Base-by-base conservation (phyloP, 2,888 invertebrate species). In the Thera obeliscata region DNA sequence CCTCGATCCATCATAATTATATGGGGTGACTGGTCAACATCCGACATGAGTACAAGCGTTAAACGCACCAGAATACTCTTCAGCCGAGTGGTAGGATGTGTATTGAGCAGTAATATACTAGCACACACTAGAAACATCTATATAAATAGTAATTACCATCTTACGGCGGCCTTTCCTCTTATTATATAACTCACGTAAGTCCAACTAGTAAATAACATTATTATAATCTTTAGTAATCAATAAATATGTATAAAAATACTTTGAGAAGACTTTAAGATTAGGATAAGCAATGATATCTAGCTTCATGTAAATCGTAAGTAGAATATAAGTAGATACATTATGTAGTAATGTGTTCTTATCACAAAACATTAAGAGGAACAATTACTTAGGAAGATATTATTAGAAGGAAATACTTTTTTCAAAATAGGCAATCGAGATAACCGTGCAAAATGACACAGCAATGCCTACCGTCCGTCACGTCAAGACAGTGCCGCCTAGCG, bases 61-160 rank as follows among this genome's bases (percentile, higher is more conserved):
- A 9, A 35, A 48, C 6, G 38, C 22, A 46, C n/a, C 9, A 9
- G 35, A 8, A 1, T 46, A 5, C 36, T n/a, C 35, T 46, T 35
- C 33, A 22, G 43, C 6, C 12, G n/a, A 43, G 50, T 54, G 50
- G 36, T 55, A 64, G 43, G 8, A 11, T 35, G 56, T 63, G 7
- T 38, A 55, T 59, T 59, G 58, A 64, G 64, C 67, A 61, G 52
- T 54, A 38, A 43, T 46, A 9, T 46, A 62, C 68, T 66, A 68
- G 50, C 60, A 62, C 67, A 56, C 65, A 36, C 56, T 70, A 70
- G 11, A 64, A 58, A 67, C 54, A 60, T 55, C 57, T 33, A 66
- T 58, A 68, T 56, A 66, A 66, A 70, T 64, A 57, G 76, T 80
- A 81, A 69, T 87, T 88, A 89, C 89, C 89, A 82, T 82, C 81